Evolutionary conservation across 2,888 invertebrate species (phyloP).

Genomic region (Charanyca ferruginea): DNA sequence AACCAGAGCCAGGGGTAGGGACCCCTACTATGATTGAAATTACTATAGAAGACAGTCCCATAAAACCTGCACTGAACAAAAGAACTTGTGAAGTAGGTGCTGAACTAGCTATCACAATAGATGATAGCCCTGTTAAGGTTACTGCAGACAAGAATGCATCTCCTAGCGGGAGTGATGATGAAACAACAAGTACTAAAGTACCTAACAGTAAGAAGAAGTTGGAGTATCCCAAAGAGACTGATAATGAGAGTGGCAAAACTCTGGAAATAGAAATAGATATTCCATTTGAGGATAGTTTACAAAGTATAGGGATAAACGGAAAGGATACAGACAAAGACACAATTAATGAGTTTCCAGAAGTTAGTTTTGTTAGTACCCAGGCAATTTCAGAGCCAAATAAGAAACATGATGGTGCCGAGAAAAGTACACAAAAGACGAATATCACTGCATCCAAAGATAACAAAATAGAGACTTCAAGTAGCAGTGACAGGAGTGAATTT

Average conservation of each 20-base stretch:
- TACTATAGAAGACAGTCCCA: constrained; percentile 86
- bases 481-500: constrained; percentile 72
- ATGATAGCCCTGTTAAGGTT: constrained; percentile 84
- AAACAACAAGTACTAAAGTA: constrained; percentile 54
- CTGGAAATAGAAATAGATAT: constrained; percentile 76
- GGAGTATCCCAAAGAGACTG: constrained; percentile 74
- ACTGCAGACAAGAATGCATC: constrained; percentile 56
- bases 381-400: constrained; percentile 70
- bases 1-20: too few species aligned
- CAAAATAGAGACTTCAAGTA: constrained; percentile 36
- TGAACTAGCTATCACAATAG: constrained; percentile 82
- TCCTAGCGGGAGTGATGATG: constrained; percentile 69
- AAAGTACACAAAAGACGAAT: constrained; percentile 67
- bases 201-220: constrained; percentile 84
- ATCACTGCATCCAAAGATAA: constrained; percentile 32
- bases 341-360: constrained; percentile 22
- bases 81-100: constrained; percentile 71
- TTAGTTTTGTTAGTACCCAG: constrained; percentile 59
- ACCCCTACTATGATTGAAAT: constrained; percentile 80
- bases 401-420: constrained; percentile 51
- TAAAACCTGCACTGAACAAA: constrained; percentile 75
- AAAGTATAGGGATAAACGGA: background rate
- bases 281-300: constrained; percentile 37
- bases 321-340: background rate
- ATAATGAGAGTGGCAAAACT: constrained; percentile 45